Conservation (phyloP, 1,140 invertebrate genomes). For the Trinorchestia longiramus region DNA sequence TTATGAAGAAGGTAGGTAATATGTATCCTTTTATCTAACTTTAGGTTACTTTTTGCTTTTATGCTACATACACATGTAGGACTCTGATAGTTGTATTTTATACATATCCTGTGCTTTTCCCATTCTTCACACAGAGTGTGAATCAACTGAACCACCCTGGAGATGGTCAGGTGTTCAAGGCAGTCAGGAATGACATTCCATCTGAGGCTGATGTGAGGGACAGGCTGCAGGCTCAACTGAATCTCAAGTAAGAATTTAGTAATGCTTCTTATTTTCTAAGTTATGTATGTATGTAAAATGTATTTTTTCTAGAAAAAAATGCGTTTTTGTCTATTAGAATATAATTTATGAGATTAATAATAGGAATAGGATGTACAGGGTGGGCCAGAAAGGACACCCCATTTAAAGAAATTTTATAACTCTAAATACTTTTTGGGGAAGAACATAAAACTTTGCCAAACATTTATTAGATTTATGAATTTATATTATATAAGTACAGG, state of each 20-base stretch:
- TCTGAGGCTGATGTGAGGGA: conserved; percentile 1
- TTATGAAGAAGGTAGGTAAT: neutral
- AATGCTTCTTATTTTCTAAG: too few species aligned
- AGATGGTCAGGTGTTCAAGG: neutral
- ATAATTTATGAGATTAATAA: too few species aligned
- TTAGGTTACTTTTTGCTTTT: neutral
- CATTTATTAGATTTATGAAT: too few species aligned
- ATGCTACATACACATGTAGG: neutral
- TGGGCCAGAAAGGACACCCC: too few species aligned
- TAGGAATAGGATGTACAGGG: too few species aligned
- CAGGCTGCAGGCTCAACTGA: conserved; percentile 6
- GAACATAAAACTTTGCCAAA: too few species aligned
- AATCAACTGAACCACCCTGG: neutral
- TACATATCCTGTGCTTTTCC: neutral
- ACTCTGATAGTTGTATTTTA: neutral
- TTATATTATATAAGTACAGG: too few species aligned
- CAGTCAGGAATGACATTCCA: neutral
- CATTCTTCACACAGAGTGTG: neutral
- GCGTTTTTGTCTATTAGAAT: too few species aligned
- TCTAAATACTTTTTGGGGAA: too few species aligned
- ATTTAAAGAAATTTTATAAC: too few species aligned
- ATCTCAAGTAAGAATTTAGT: conserved; percentile 5
- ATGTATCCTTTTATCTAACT: neutral
- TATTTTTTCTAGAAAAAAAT: too few species aligned
- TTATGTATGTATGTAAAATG: too few species aligned